These are phyloP conservation scores for Drosophila sp. DNA, from an alignment of 1,140 invertebrate genomes.

Conservation along the genomic window DNA sequence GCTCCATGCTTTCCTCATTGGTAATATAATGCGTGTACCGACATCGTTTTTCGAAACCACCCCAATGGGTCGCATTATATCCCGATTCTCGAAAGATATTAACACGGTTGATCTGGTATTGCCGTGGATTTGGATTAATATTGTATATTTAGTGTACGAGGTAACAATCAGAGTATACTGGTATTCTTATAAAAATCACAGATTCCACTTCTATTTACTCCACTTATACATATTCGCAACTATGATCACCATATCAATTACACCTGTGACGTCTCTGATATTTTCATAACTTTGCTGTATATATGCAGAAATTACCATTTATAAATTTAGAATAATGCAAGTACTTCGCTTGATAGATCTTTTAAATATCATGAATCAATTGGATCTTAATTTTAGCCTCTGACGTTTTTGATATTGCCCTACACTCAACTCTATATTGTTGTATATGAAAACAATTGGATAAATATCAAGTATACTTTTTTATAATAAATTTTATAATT, in stretches of 20 bases:
- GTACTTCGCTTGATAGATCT: no score
- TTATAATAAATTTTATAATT: no score
- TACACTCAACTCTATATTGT: no score
- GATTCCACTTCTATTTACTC: background rate
- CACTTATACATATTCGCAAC: slow-evolving; percentile 7
- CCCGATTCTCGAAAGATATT: slow-evolving; percentile 94
- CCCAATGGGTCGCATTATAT: slow-evolving; percentile 93
- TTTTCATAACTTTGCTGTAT: no score
- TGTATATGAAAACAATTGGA: no score
- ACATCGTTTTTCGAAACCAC: slow-evolving; percentile 95
- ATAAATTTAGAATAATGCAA: no score
- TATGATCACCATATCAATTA: slow-evolving; percentile 8
- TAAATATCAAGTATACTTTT: no score
- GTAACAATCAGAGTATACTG: slow-evolving; percentile 85
- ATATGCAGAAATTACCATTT: no score
- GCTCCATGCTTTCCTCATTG: slow-evolving; percentile 91
- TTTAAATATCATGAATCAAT: no score
- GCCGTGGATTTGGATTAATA: slow-evolving; percentile 89
- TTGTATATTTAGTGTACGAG: slow-evolving; percentile 91
- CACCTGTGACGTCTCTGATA: background rate
- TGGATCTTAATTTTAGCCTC: no score
- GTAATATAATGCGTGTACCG: slow-evolving; percentile 90
- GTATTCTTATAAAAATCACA: slow-evolving; percentile 6
- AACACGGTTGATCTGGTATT: slow-evolving; percentile 90
- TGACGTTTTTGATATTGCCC: no score